Conservation (phyloP, 1,140 invertebrate species). For the Metopolophium dirhodum region DNA sequence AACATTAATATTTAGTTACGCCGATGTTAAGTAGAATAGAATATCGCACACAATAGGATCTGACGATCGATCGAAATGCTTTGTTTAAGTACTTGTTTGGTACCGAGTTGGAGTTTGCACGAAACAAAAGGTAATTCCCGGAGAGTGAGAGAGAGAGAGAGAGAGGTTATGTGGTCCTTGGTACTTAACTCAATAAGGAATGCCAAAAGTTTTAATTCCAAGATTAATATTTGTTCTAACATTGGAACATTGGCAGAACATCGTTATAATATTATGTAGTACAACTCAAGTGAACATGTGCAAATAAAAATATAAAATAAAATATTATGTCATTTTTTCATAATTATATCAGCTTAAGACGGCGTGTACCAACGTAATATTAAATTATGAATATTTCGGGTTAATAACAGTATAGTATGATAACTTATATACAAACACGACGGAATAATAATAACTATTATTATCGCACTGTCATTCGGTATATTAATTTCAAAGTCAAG, state of each 20-base stretch:
- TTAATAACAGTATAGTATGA: not conserved
- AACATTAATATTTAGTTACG: conserved; percentile 1
- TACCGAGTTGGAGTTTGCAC: not conserved
- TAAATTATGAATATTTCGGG: not conserved
- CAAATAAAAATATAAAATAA: not conserved
- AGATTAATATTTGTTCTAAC: conserved; percentile 29
- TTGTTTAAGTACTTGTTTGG: conserved; percentile 18
- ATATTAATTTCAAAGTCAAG: not conserved
- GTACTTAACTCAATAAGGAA: not conserved
- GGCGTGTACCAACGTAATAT: not conserved
- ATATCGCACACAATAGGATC: conserved; percentile 1
- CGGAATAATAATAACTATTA: not conserved
- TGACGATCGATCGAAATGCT: not conserved
- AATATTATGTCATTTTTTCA: not conserved
- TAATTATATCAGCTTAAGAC: not conserved
- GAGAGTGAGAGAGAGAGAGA: not conserved
- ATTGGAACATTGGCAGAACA: not conserved
- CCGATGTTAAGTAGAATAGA: not conserved
- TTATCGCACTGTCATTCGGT: not conserved
- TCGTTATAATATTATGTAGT: not conserved
- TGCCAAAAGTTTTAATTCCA: conserved; percentile 10
- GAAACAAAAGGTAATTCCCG: not conserved
- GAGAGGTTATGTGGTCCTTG: not conserved
- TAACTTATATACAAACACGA: not conserved
- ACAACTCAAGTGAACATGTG: not conserved